A percentile compares a stretch with the other conserved stretches of the same genome.
Evolutionary conservation across 2,113 vertebrate species (phyloP).

Genomic region (Oreocharis arfaki): DNA sequence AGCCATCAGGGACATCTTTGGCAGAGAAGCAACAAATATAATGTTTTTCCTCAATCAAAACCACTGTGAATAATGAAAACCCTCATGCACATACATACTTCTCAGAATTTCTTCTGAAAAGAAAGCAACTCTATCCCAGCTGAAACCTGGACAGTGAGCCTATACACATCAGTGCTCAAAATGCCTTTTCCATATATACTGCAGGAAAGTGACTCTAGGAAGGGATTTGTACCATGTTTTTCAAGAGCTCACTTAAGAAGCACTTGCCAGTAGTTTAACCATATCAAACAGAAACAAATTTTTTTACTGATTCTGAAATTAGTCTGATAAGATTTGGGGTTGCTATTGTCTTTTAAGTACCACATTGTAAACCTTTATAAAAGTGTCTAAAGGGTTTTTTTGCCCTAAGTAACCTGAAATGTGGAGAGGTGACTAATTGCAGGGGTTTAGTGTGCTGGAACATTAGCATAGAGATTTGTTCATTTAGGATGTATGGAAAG

Average conservation of each 20-base stretch:
- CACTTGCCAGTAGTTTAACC: not conserved
- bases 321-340: not conserved
- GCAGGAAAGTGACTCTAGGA: not conserved
- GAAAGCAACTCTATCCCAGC: not conserved
- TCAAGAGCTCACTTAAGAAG: not conserved
- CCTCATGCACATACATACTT: not conserved
- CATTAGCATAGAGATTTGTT: not conserved
- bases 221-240: not conserved
- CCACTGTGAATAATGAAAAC: not conserved
- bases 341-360: not conserved
- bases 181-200: not conserved
- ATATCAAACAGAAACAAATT: not conserved
- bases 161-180: not conserved
- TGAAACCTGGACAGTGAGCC: not conserved
- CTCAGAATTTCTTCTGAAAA: not conserved
- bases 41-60: not conserved
- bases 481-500: not conserved
- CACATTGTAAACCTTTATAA: not conserved
- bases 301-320: not conserved
- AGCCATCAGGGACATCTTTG: not conserved
- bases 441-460: not conserved
- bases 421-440: not conserved
- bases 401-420: not conserved
- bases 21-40: not conserved
- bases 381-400: not conserved